Percentiles rank a stretch among this genome's conserved stretches.
Evolutionary conservation across 2,888 invertebrate genomes (phyloP).

Genomic region (Calliopum simillimum): DNA sequence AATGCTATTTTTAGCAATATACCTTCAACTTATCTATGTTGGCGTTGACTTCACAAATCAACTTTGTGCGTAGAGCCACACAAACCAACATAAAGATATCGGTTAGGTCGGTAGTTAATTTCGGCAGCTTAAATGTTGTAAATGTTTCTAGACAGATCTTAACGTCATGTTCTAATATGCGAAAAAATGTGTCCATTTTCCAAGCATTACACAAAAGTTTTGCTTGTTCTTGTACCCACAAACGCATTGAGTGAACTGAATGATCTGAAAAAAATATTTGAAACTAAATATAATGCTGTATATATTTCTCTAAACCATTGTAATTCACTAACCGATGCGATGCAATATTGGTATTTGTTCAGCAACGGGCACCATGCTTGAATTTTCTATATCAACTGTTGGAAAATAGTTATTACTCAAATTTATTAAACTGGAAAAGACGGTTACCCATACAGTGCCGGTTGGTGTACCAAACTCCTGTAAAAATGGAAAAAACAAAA

Average conservation of each 20-base stretch:
- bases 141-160: constrained; percentile 72
- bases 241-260: constrained; percentile 81
- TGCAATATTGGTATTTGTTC: constrained; percentile 82
- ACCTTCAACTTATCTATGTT: constrained; percentile 83
- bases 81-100: constrained; percentile 85
- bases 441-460: constrained; percentile 63
- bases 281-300: too few species aligned
- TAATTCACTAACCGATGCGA: constrained; percentile 56
- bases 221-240: constrained; percentile 82
- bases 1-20: constrained; percentile 34
- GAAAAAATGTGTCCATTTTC: constrained; percentile 81
- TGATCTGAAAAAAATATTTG: constrained; percentile 72
- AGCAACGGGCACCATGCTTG: constrained; percentile 82
- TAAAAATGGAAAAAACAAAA: neutral
- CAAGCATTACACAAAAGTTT: constrained; percentile 79
- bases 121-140: constrained; percentile 69
- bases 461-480: constrained; percentile 60
- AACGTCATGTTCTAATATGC: constrained; percentile 75
- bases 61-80: constrained; percentile 82
- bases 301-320: neutral
- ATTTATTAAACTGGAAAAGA: constrained; percentile 77
- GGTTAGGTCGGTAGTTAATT: constrained; percentile 70
- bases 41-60: constrained; percentile 81
- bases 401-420: constrained; percentile 76
- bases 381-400: constrained; percentile 77